Evolutionary conservation across 2,888 invertebrate species (phyloP), one percentile per base, ranked within the genome.

Genomic region (Harpalus rufipes): DNA sequence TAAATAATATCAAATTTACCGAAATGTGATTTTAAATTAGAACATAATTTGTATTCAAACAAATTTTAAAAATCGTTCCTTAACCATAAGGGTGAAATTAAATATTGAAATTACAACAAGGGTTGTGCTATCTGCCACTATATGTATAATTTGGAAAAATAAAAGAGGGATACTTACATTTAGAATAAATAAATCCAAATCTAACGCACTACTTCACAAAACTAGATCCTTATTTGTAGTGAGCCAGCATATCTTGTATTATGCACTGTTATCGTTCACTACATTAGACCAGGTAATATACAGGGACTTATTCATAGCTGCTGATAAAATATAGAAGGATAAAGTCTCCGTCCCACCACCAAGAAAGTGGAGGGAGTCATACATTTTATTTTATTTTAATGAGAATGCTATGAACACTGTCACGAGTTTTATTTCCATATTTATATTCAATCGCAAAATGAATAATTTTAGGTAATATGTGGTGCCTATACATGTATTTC

Each of bases 271-370:
- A 74, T 74, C 72, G 72, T 44, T 44, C 41, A 74, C 72, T 25
- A 44, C 72, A 74, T 74, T 74, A 25, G 72, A 51, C 14, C 10
- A 74, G 14, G 44, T 44, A 44, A 74, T 16, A 74, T 16, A 74
- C 41, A 14, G 44, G 16, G 44, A 74, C 44, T 25, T 74, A 74
- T 74, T 74, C 44, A 44, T 44, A 10, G 68, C 39, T 68, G 68
- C 39, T 74, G 72, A 74, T 74, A 74, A 74, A 74, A 44, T 18
- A 21, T 12, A 10, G 51, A 74, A 74, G 72, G 72, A 74, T 74
- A 74, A 44, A 51, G 44, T 51, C 10, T 4, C 32, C 32, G 8
- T 74, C 44, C 72, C 72, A 41, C 72, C 72, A 74, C 72, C 12
- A 10, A 16, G 12, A 51, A 41, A 10, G 12, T 74, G 72, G 72